Conservation (phyloP, 2,888 invertebrate genomes). For the Gnatocerus cornutus region DNA sequence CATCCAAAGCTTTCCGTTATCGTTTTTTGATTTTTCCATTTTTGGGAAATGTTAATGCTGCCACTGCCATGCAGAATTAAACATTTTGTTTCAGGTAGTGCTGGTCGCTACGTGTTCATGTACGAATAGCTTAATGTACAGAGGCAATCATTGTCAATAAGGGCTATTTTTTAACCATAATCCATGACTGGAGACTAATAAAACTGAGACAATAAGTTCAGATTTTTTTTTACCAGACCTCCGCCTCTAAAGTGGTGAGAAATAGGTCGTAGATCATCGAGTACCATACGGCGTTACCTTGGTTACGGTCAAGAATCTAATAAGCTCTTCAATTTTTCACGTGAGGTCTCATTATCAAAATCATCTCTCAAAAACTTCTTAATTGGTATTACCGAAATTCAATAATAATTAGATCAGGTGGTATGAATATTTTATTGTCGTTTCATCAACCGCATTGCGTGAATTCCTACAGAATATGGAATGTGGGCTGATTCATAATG, state of each 20-base stretch:
- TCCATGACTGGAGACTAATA: slow-evolving; percentile 20
- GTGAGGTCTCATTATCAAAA: slow-evolving; percentile 28
- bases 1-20: slow-evolving; percentile 22
- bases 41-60: slow-evolving; percentile 68
- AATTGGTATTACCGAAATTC: background rate
- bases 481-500: background rate
- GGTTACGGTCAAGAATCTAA: slow-evolving; percentile 46
- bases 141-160: slow-evolving; percentile 43
- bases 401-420: slow-evolving; percentile 10
- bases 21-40: slow-evolving; percentile 33
- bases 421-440: background rate
- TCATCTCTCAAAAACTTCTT: slow-evolving; percentile 1
- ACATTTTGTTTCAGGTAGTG: slow-evolving; percentile 62
- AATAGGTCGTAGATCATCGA: slow-evolving; percentile 39
- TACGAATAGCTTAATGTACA: slow-evolving; percentile 19
- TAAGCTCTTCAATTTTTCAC: slow-evolving; percentile 38
- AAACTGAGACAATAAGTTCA: slow-evolving; percentile 11
- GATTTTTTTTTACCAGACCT: background rate
- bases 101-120: slow-evolving; percentile 39
- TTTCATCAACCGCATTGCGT: slow-evolving; percentile 1
- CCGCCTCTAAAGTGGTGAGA: slow-evolving; percentile 12
- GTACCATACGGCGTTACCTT: slow-evolving; percentile 33
- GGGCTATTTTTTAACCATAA: slow-evolving; percentile 45
- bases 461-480: slow-evolving; percentile 5
- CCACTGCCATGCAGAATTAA: slow-evolving; percentile 71